A percentile compares a stretch with the other conserved stretches of the same genome.
phyloP scores from a whole-genome alignment of 2,888 invertebrate genomes.

The Rhorus exstirpatorius region DNA sequence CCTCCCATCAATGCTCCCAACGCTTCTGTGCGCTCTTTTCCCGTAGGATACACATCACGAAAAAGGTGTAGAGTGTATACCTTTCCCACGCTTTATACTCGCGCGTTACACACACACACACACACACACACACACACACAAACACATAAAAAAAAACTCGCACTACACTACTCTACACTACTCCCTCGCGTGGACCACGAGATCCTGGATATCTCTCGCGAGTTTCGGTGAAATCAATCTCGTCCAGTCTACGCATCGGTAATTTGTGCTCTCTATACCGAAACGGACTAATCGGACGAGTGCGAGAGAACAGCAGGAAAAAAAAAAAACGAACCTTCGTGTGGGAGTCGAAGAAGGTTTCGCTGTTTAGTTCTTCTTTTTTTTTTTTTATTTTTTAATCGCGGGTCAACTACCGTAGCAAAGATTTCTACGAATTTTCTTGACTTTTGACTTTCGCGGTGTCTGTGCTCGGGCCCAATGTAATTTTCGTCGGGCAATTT shows the following conservation, averaged over 20 bases:
- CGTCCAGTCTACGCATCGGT: slow-evolving; percentile 36
- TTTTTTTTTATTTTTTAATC: neutral
- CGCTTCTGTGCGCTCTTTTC: slow-evolving; percentile 23
- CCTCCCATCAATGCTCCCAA: slow-evolving; percentile 12
- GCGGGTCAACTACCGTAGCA: slow-evolving; percentile 52
- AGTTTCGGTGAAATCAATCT: slow-evolving; percentile 59
- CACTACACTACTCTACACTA: too few relatives aligned
- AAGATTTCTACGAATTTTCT: slow-evolving; percentile 64
- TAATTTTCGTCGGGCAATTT: slow-evolving; percentile 64
- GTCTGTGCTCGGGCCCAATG: slow-evolving; percentile 21
- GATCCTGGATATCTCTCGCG: slow-evolving; percentile 39
- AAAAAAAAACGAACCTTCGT: slow-evolving; percentile 51
- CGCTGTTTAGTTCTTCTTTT: neutral
- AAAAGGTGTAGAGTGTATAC: slow-evolving; percentile 52
- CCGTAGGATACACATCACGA: neutral
- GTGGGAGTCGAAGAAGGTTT: slow-evolving; percentile 59
- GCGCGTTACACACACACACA: slow-evolving; percentile 44
- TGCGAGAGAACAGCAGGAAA: slow-evolving; percentile 21
- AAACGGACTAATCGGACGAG: slow-evolving; percentile 37
- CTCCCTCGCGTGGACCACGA: slow-evolving; percentile 2
- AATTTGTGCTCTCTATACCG: slow-evolving; percentile 30
- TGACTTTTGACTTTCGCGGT: neutral
- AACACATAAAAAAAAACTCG: too few relatives aligned
- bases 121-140: too few relatives aligned
- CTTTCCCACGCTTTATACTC: slow-evolving; percentile 74